Conservation (phyloP, 2,113 vertebrate genomes). For the Parus major region DNA sequence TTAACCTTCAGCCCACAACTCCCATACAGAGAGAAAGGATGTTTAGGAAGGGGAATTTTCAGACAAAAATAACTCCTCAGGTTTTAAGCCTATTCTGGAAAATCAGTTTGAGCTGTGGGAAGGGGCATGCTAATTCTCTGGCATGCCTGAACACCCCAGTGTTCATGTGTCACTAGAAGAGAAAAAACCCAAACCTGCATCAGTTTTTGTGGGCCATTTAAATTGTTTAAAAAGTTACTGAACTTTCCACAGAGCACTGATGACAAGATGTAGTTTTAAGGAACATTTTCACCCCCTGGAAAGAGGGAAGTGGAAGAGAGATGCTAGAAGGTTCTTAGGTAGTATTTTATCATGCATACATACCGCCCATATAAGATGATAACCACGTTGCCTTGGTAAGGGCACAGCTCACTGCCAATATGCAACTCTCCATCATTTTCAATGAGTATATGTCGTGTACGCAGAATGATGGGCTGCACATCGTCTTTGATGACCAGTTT, state of each 20-base stretch:
- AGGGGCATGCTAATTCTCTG: background rate
- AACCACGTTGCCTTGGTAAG: conserved; percentile 87
- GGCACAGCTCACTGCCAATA: conserved; percentile 88
- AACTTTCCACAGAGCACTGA: background rate
- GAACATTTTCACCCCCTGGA: background rate
- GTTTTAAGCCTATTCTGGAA: background rate
- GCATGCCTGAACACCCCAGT: background rate
- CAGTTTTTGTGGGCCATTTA: background rate
- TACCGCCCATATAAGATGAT: conserved; percentile 93
- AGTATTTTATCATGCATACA: background rate
- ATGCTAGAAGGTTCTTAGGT: background rate
- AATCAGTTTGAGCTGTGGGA: background rate
- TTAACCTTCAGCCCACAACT: background rate
- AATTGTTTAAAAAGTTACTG: background rate
- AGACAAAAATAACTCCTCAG: background rate
- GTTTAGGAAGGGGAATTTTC: background rate
- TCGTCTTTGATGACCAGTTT: conserved; percentile 90
- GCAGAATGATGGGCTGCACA: conserved; percentile 79
- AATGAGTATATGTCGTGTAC: conserved; percentile 88
- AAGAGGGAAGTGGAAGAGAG: background rate
- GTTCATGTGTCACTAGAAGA: background rate
- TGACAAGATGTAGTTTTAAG: background rate
- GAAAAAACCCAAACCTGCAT: background rate
- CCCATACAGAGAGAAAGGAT: background rate
- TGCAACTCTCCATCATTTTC: conserved; percentile 87